Evolutionary conservation across 2,797 vertebrate genomes (phyloP).

Genomic region (Rhinogobio ventralis): DNA sequence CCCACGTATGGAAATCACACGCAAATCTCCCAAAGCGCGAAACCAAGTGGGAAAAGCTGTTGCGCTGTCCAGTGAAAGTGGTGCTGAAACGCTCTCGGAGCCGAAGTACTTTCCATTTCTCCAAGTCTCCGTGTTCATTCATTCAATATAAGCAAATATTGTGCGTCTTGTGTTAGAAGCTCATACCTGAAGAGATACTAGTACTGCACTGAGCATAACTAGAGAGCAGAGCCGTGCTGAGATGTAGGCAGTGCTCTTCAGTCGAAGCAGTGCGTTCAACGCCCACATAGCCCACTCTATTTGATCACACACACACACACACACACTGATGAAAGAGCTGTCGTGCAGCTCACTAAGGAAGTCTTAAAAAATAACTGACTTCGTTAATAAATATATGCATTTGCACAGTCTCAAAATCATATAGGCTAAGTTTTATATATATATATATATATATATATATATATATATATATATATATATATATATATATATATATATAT

Average conservation of each 20-base stretch:
- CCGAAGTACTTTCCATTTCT: conserved; percentile 54
- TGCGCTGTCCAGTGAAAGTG: conserved; percentile 77
- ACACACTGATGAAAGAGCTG: conserved; percentile 11
- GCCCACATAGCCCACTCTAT: conserved; percentile 68
- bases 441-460: no score
- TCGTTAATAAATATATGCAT: background rate
- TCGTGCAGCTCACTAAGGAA: background rate
- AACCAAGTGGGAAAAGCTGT: conserved; percentile 58
- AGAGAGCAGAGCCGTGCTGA: conserved; percentile 67
- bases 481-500: no score
- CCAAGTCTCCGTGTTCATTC: conserved; percentile 62
- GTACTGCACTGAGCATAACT: conserved; percentile 51
- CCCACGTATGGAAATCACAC: conserved; percentile 66
- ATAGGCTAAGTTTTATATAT: no score
- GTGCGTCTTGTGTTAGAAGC: conserved; percentile 5
- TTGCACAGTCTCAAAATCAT: no score
- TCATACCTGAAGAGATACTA: conserved; percentile 33
- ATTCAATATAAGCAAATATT: conserved; percentile 37
- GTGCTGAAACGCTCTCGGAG: conserved; percentile 67
- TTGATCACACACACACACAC: conserved; percentile 70
- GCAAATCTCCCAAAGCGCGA: conserved; percentile 62
- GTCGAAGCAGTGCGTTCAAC: conserved; percentile 70
- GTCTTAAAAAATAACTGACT: background rate
- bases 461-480: no score
- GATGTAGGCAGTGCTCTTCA: conserved; percentile 70